Base-by-base conservation (phyloP, 2,797 vertebrate genomes). In the Eurystomus glaucurus region DNA sequence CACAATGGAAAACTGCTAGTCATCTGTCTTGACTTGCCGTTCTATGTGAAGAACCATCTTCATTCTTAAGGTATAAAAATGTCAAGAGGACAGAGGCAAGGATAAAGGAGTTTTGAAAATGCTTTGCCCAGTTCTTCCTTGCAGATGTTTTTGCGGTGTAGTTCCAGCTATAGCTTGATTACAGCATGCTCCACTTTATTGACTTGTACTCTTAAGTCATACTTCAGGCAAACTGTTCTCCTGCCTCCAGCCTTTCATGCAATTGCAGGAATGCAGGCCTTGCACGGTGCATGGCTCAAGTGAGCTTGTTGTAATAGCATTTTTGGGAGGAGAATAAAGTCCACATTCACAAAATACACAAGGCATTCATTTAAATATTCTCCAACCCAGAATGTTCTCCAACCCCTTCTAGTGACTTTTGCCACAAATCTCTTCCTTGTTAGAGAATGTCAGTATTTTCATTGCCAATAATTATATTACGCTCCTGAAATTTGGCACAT, bases 181-280 rank as follows among this genome's bases (percentile, higher is more conserved):
- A 41, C 55, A 69, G 10, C 2, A 0, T 5, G 52, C 48, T 55
- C 22, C 22, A 3, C 6, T 54, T 88, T 12, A 54, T 23, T 28
- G 62, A 60, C 35, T 35, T 20, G 33, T 17, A 5, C 19, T 41
- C 72, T 70, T 54, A 54, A 33, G 52, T 50, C 2, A 0, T 37
- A 5, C 9, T 6, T 11, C 14, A 15, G 41, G 61, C 5, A 19
- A 51, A 58, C 6, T 23, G 29, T 25, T 54, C 39, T 52, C 20
- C 33, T 58, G 75, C 55, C 29, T 62, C 48, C 48, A 51, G 43
- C 37, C 25, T 29, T 37, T 46, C 28, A 3, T 5, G 39, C 57
- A 41, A 7, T 29, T 4, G 0, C 39, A 48, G 50, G 55, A 57
- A 46, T 1, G 0, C 35, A 10, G 48, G 18, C 29, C n/a, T 20